phyloP scores from a whole-genome alignment of 2,797 vertebrate genomes.

The Otus scops region DNA sequence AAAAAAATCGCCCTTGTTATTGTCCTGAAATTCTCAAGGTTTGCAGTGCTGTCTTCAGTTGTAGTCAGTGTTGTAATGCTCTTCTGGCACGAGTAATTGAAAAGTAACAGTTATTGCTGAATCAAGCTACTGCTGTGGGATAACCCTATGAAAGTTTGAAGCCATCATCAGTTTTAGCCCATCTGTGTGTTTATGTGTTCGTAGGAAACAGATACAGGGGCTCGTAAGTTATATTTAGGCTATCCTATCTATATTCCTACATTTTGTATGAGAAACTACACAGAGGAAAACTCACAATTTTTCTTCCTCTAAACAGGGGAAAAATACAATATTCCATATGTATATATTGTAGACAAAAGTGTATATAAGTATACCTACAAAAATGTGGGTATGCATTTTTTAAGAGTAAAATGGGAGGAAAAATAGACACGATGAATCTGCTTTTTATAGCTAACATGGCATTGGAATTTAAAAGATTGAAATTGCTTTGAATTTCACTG shows the following conservation, averaged over 20 bases:
- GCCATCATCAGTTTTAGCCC: neutral
- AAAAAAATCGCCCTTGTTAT: neutral
- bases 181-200: neutral
- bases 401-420: neutral
- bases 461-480: neutral
- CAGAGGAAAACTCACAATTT: neutral
- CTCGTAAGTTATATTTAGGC: neutral
- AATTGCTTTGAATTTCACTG: neutral
- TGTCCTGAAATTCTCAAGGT: neutral
- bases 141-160: neutral
- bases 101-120: neutral
- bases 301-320: neutral
- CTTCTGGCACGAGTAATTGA: neutral
- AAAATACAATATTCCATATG: neutral
- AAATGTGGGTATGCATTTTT: neutral
- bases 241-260: neutral
- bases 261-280: neutral
- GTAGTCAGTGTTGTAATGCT: neutral
- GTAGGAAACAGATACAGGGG: neutral
- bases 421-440: neutral
- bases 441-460: neutral
- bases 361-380: neutral
- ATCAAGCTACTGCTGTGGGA: neutral
- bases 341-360: no score
- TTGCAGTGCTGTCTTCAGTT: neutral